Base-by-base conservation (phyloP, 2,797 vertebrate species). In the Urophycis tenuis region DNA sequence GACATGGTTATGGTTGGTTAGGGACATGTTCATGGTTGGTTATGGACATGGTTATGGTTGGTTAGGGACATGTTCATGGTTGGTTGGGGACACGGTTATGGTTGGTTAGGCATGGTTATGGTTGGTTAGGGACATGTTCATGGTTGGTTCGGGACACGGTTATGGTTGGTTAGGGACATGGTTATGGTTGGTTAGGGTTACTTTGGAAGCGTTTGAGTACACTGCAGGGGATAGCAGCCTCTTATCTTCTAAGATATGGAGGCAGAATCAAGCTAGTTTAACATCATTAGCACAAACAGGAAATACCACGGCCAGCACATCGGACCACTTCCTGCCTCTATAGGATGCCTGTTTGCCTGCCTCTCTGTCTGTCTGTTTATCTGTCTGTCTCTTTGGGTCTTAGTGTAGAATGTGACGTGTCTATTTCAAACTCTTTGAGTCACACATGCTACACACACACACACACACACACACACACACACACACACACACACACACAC, bases 231-330 rank as follows among this genome's bases (percentile, higher is more conserved):
- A 60, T 29, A 6, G 1, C 30, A 70, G 30, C 17, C 29, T 33
- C 69, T 71, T 71, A 71, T 71, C 69, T 71, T 29, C 60, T 67
- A 25, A 67, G 60, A 67, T 25, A 67, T 67, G 30, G 31, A 17
- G 29, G 69, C 32, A 75, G 29, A 67, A 19, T 49, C 15, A 9
- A 41, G 22, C 74, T 72, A 72, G n/a, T 45, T 80, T 41, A 78
- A 34, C 74, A 67, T 1, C 73, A 25, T 11, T 72, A 75, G 39
- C 53, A 82, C 79, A 32, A 85, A 88, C 89, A 89, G 89, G 89
- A 90, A 88, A 88, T 89, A 19, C 85, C 87, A 64, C 17, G 1
- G 39, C 5, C 25, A 70, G 67, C 79, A 84, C 86, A 88, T 85
- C 81, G 60, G 77, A 71, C 74, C 78, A 80, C 81, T 86, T 87